Evolutionary conservation across 1,140 invertebrate genomes (phyloP), one percentile per base, ranked within the genome.

Genomic region (Drosophila lini): DNA sequence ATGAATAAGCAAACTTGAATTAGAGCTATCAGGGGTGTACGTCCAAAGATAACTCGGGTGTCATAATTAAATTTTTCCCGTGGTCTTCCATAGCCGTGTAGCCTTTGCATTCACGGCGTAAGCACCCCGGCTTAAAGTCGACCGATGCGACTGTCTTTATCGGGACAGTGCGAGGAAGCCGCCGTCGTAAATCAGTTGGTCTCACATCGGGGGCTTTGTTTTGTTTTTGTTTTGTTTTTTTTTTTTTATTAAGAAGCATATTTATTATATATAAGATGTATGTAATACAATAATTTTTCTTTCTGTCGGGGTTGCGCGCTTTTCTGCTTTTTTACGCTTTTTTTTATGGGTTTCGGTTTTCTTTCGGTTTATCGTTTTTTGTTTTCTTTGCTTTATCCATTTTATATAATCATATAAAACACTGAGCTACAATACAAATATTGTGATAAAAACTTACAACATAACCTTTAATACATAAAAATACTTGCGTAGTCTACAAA

Each of bases 381-480:
- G 64, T 59, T 63, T 59, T 32, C 69, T 78, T 79, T 50, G 36
- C 63, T 77, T 80, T 84, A 86, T 86, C 76, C 80, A 80, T 88
- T 81, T 89, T 88, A 88, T 86, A 86, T 89, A 89, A 86, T 91
- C 86, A 91, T 91, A 91, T 91, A 91, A 91, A 91, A 91, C 90
- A 91, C 90, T 91, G 90, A 91, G 90, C 90, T 91, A 91, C 90
- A 91, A 91, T 91, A 91, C 80, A 91, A 91, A 91, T 91, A 91
- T 90, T 88, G 86, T 91, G 83, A 89, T 91, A 91, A 91, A 91
- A 91, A 89, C 90, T 91, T 91, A 91, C 90, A 91, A 91, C 90
- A 91, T 91, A 91, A 91, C 90, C 85, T 90, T 91, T 86, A 90
- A 90, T 91, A 91, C 90, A 91, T 91, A 91, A 91, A 91, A 91